These are phyloP conservation scores for Agriotes lineatus DNA, from an alignment of 2,888 invertebrate species.

Conservation along the genomic window DNA sequence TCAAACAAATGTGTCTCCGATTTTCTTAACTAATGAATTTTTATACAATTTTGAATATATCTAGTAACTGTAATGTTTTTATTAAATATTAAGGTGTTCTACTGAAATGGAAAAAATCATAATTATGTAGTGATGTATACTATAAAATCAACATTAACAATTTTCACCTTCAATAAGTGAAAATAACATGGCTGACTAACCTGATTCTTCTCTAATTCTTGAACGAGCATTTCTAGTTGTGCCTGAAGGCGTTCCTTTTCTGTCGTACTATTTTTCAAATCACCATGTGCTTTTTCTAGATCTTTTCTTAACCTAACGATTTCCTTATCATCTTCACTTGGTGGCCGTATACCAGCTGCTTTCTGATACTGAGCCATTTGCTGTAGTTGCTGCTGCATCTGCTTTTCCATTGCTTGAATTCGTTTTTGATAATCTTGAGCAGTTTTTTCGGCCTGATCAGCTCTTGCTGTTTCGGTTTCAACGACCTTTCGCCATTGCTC, in stretches of 20 bases:
- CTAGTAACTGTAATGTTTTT: too few relatives aligned
- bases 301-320: slow-evolving; percentile 78
- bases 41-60: too few relatives aligned
- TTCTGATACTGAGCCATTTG: slow-evolving; percentile 71
- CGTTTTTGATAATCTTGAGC: slow-evolving; percentile 83
- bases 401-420: slow-evolving; percentile 83
- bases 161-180: not conserved
- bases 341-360: slow-evolving; percentile 66
- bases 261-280: slow-evolving; percentile 82
- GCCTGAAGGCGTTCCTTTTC: slow-evolving; percentile 91
- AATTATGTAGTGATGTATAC: too few relatives aligned
- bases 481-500: slow-evolving; percentile 87
- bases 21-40: too few relatives aligned
- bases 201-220: slow-evolving; percentile 94
- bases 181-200: slow-evolving; percentile 69
- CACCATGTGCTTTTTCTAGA: slow-evolving; percentile 84
- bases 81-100: too few relatives aligned
- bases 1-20: too few relatives aligned
- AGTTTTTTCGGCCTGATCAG: slow-evolving; percentile 84
- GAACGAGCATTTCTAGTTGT: slow-evolving; percentile 92
- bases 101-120: too few relatives aligned
- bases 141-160: slow-evolving; percentile 4
- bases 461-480: slow-evolving; percentile 82
- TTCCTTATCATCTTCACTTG: slow-evolving; percentile 74
- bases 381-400: slow-evolving; percentile 74